Evolutionary conservation across 2,888 invertebrate species (phyloP), one percentile per base, ranked within the genome.

Genomic region (Drosophila eohydei): DNA sequence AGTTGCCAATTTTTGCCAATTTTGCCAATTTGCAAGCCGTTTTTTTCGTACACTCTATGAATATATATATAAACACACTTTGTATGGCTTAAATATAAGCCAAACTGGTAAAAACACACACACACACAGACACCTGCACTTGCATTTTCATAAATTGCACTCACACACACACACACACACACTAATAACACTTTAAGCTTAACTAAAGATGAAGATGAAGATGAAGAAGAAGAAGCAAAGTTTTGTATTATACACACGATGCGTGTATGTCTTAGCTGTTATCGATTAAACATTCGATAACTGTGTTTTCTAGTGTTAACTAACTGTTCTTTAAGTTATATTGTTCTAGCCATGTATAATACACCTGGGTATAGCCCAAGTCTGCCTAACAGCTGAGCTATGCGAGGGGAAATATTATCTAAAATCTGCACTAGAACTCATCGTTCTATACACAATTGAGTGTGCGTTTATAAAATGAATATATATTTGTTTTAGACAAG

Each of bases 91-190:
- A 14, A 26, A 43, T 41, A 43, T 43, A 21, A 26, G 48, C 16
- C 50, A 32, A 12, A 7, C 32, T 34, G 12, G 55, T 58, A 58
- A 48, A 59, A 54, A 60, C 56, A 57, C 36, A 64, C 58, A 56
- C 43, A 57, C 43, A 51, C 60, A 83, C 58, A 73, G 62, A 69
- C 48, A 66, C 64, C 26, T 60, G 66, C 87, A 83, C 81, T 75
- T 68, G 87, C 83, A 83, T 83, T 75, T 61, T 81, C 82, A 82
- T 82, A 72, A 71, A 48, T 58, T 84, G 85, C 88, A 87, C 85
- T 40, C 41, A 68, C 50, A 58, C 43, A 57, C 8, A 46, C 56
- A 59, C 36, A 66, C 48, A 68, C 32, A 55, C 26, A 43, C 52
- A 65, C 3, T 14, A 38, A 21, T 26, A 14, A 50, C 28, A 55